Base-by-base conservation (phyloP, 2,888 invertebrate species). In the Nemurella pictetii region DNA sequence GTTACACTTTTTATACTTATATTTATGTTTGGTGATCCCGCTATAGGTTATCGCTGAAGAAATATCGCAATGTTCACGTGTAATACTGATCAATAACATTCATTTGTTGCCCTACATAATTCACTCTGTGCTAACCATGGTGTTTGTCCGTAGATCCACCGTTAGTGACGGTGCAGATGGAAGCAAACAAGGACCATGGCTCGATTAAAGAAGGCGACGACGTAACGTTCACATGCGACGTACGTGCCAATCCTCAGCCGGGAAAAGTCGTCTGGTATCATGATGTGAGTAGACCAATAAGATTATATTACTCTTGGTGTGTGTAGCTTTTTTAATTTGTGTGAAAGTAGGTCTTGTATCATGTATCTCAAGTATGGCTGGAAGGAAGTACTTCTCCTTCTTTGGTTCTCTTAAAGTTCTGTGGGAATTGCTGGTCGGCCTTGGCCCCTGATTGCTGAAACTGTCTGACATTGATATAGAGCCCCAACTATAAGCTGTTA, bases 181-280 rank as follows among this genome's bases (percentile, higher is more conserved):
- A 94, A 89, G 89, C 92, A 5, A 92, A 92, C 80, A 92, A 94
- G 88, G 93, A 93, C 25, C 92, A 93, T 88, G 94, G 94, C 80
- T 89, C 90, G 25, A 88, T 87, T 28, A 88, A 88, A 80, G 96
- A 97, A 91, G 96, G 95, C 80, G 95, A 95, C 87, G 95, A 95
- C 88, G 94, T 96, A 83, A 94, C 94, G 88, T 92, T 97, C 84
- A 92, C 94, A 84, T 97, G 97, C 89, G 94, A 95, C 87, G 94
- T 95, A 30, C 94, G 94, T 87, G 95, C 96, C 77, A 94, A 95
- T 86, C 97, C 97, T 15, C 93, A 93, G 77, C 94, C 95, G 15
- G 93, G 93, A 87, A 94, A 93, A 88, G 95, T 95, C 89, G 93
- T 94, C 83, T 97, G 96, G 94, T 96, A 95, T 89, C 95, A 95